Conservation (phyloP, 2,888 invertebrate genomes). For the Scotopteryx bipunctaria region DNA sequence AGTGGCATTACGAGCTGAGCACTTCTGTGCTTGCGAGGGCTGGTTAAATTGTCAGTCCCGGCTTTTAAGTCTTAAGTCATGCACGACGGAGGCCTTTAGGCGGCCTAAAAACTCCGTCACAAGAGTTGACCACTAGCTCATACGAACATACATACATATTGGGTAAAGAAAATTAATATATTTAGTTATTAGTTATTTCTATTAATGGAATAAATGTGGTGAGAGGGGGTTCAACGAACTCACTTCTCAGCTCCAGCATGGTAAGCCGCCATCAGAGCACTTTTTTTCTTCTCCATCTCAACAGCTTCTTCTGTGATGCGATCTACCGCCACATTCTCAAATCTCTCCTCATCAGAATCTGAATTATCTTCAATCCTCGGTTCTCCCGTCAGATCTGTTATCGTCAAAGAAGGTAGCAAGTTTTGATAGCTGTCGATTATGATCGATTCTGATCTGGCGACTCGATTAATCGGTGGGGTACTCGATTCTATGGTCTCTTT, state of each 20-base stretch:
- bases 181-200: too few relatives aligned
- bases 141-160: too few relatives aligned
- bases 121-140: too few relatives aligned
- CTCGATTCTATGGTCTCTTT: conserved; percentile 3
- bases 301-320: conserved; percentile 28
- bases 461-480: conserved; percentile 19
- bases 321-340: conserved; percentile 28
- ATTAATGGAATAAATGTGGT: too few relatives aligned
- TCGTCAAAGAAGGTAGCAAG: conserved; percentile 54
- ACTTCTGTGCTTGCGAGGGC: too few relatives aligned
- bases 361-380: conserved; percentile 40
- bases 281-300: conserved; percentile 37
- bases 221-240: too few relatives aligned
- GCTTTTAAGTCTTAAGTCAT: too few relatives aligned
- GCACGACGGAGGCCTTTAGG: too few relatives aligned
- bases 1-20: too few relatives aligned
- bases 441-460: conserved; percentile 28
- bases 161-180: too few relatives aligned
- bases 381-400: conserved; percentile 39
- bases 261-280: conserved; percentile 52
- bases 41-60: too few relatives aligned
- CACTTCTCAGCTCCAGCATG: conserved; percentile 66
- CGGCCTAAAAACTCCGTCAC: too few relatives aligned
- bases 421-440: conserved; percentile 32
- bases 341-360: conserved; percentile 36